These are phyloP conservation scores for Pyrgilauda ruficollis DNA, from an alignment of 2,113 vertebrate genomes.

Conservation along the genomic window DNA sequence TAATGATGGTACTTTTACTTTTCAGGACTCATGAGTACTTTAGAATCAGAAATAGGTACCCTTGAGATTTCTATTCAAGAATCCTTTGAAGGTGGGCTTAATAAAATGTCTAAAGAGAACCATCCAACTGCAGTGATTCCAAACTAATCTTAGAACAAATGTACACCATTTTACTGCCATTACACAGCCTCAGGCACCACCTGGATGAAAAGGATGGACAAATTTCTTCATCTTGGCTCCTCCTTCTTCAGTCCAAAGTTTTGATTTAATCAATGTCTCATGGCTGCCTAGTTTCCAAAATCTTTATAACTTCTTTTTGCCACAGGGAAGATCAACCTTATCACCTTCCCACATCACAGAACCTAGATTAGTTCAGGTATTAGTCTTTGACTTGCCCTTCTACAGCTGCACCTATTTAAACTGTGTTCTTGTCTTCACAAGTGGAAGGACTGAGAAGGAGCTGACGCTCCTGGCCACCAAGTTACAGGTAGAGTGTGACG, in stretches of 20 bases:
- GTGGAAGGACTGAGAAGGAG: not conserved
- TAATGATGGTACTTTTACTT: not conserved
- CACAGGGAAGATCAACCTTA: not conserved
- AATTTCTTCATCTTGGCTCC: not conserved
- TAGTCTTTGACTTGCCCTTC: not conserved
- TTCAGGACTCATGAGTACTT: fast-evolving
- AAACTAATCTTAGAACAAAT: not conserved
- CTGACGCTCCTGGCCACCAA: not conserved
- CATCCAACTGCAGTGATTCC: not conserved
- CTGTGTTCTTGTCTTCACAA: not conserved
- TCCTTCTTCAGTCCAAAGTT: not conserved
- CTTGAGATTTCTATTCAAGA: not conserved
- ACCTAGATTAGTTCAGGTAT: not conserved
- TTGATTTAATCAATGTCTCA: not conserved
- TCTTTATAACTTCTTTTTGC: not conserved
- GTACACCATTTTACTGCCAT: not conserved
- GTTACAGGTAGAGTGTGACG: not conserved
- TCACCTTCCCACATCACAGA: not conserved
- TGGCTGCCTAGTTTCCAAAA: not conserved
- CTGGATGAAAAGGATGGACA: not conserved
- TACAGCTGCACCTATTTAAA: not conserved
- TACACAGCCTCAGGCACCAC: not conserved
- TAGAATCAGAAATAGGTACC: not conserved
- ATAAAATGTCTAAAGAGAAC: not conserved
- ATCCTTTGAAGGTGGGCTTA: not conserved